These are phyloP conservation scores for Sebastes vulpes DNA, from an alignment of 2,797 vertebrate genomes.

Conservation along the genomic window DNA sequence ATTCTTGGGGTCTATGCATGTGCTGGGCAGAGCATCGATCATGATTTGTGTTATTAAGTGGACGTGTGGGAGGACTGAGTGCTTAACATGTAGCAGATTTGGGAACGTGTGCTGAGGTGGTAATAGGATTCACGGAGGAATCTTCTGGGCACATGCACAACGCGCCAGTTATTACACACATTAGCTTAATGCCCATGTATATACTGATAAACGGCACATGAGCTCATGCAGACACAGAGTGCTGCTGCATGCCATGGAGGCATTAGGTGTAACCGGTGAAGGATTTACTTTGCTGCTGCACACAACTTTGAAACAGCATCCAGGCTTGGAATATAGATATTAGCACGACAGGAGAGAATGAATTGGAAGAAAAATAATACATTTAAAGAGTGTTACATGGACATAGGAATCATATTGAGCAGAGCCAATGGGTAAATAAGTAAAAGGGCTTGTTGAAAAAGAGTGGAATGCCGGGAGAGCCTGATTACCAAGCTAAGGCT, in stretches of 20 bases:
- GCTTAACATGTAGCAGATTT: conserved; percentile 56
- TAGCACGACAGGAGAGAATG: conserved; percentile 20
- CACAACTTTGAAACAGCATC: conserved; percentile 26
- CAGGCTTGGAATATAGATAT: conserved; percentile 14
- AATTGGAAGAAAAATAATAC: conserved; percentile 28
- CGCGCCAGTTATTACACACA: conserved; percentile 14
- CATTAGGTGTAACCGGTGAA: conserved; percentile 26
- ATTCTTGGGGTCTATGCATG: conserved; percentile 34
- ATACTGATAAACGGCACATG: conserved; percentile 41
- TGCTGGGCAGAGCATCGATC: conserved; percentile 51
- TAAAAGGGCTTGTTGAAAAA: conserved; percentile 52
- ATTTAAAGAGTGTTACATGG: conserved; percentile 5
- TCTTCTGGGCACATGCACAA: conserved; percentile 21
- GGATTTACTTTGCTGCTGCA: conserved; percentile 24
- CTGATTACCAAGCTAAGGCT: conserved; percentile 67
- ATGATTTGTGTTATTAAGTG: conserved; percentile 58
- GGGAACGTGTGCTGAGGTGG: conserved; percentile 24
- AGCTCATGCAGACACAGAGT: conserved; percentile 8
- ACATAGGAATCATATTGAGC: conserved; percentile 28
- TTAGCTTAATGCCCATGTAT: conserved; percentile 19
- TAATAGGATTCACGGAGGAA: conserved; percentile 37
- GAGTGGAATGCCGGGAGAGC: conserved; percentile 53
- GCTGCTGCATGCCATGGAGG: conserved; percentile 21
- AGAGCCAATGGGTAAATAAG: conserved; percentile 51
- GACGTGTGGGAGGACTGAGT: conserved; percentile 50